Evolutionary conservation across 2,888 invertebrate genomes (phyloP).

Genomic region (Microplitis manilae): DNA sequence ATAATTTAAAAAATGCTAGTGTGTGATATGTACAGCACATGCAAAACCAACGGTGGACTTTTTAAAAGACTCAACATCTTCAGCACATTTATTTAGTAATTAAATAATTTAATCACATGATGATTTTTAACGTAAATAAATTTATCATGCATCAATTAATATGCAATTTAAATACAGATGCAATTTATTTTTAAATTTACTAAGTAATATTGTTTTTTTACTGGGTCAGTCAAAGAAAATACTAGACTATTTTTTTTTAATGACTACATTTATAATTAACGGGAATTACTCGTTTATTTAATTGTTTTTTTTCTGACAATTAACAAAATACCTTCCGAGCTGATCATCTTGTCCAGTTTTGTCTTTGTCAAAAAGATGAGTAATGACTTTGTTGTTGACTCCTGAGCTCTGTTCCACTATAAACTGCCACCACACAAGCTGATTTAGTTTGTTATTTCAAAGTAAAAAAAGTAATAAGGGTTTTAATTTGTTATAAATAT

Average conservation of each 20-base stretch:
- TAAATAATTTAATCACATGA: neutral
- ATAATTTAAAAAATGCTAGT: neutral
- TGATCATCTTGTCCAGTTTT: slow-evolving; percentile 91
- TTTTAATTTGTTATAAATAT: neutral
- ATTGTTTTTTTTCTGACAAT: slow-evolving; percentile 50
- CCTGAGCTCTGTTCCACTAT: slow-evolving; percentile 74
- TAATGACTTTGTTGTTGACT: slow-evolving; percentile 71
- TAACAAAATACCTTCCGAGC: slow-evolving; percentile 87
- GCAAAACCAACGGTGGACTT: neutral
- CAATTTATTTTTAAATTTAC: neutral
- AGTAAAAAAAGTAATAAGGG: slow-evolving; percentile 20
- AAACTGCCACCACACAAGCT: slow-evolving; percentile 73
- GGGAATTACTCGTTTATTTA: neutral
- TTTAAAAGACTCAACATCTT: neutral
- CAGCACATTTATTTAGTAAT: neutral
- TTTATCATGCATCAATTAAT: slow-evolving; percentile 6
- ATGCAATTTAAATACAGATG: neutral
- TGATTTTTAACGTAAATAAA: neutral
- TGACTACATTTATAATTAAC: neutral
- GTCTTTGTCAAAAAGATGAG: slow-evolving; percentile 93
- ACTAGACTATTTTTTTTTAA: neutral
- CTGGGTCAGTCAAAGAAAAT: neutral
- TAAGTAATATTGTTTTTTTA: neutral
- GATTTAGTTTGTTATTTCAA: slow-evolving; percentile 57
- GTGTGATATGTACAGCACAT: slow-evolving; percentile 1